These are phyloP conservation scores for Drosophila lini DNA, from an alignment of 1,140 invertebrate species.

Conservation along the genomic window DNA sequence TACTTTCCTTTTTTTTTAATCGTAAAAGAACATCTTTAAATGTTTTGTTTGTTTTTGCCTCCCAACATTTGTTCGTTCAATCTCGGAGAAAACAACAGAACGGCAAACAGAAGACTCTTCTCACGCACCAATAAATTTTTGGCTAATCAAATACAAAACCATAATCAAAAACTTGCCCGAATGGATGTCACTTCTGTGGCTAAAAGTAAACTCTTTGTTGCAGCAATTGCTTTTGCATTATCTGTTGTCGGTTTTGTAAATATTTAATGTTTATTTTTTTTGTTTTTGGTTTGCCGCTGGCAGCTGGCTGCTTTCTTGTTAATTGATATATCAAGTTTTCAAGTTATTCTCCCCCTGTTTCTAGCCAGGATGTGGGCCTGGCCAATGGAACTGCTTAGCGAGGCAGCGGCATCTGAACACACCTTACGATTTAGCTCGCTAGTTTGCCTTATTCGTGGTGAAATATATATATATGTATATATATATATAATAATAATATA, in stretches of 20 bases:
- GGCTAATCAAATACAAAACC: slow-evolving; percentile 39
- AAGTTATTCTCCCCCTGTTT: slow-evolving; percentile 18
- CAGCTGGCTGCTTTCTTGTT: slow-evolving; percentile 64
- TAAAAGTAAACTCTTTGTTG: slow-evolving; percentile 24
- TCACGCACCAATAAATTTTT: slow-evolving; percentile 54
- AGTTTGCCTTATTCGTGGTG: slow-evolving; percentile 47
- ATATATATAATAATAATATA: slow-evolving; percentile 77
- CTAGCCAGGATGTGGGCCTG: slow-evolving; percentile 31
- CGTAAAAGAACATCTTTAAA: slow-evolving; percentile 73
- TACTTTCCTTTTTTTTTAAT: slow-evolving; percentile 69
- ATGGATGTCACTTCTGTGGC: slow-evolving; percentile 22
- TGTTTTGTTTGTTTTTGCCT: slow-evolving; percentile 56
- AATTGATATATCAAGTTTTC: slow-evolving; percentile 68
- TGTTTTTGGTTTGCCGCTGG: slow-evolving; percentile 59
- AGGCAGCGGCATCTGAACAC: slow-evolving; percentile 54
- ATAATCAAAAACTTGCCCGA: slow-evolving; percentile 16
- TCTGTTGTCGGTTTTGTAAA: slow-evolving; percentile 36
- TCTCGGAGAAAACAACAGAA: slow-evolving; percentile 62
- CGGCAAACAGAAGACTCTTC: slow-evolving; percentile 63
- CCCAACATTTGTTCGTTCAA: slow-evolving; percentile 53
- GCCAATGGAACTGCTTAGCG: slow-evolving; percentile 57
- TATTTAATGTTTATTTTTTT: slow-evolving; percentile 41
- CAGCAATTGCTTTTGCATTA: slow-evolving; percentile 27
- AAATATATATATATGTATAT: slow-evolving; percentile 60
- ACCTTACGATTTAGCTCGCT: slow-evolving; percentile 56